Percentiles rank a stretch among this genome's conserved stretches.
These are phyloP conservation scores for Scyliorhinus canicula DNA, from an alignment of 2,797 vertebrate species.

Conservation along the genomic window DNA sequence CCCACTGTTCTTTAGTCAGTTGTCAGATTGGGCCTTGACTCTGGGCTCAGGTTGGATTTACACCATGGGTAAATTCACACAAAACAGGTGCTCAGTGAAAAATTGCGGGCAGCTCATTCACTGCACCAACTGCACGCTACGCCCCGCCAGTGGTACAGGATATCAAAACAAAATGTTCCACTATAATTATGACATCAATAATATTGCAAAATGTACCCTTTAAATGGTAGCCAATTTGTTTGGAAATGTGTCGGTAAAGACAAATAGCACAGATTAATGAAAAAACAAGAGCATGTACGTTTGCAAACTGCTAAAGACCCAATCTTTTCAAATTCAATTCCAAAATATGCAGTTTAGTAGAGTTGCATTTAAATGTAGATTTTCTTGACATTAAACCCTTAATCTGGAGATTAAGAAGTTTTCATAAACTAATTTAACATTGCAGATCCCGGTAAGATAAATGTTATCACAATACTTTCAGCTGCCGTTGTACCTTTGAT, in stretches of 20 bases:
- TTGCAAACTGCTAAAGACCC: not conserved
- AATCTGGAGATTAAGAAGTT: not conserved
- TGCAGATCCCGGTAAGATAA: not conserved
- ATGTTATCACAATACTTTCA: not conserved
- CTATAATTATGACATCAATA: not conserved
- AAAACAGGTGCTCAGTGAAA: not conserved
- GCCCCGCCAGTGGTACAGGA: not conserved
- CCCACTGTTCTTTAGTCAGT: not conserved
- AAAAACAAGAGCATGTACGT: not conserved
- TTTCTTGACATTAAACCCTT: not conserved
- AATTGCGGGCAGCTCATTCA: not conserved
- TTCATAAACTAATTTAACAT: not conserved
- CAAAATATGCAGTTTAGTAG: not conserved
- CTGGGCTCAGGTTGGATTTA: not conserved
- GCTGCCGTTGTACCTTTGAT: not conserved
- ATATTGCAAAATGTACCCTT: not conserved
- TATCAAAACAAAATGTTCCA: not conserved
- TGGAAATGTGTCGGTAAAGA: not conserved
- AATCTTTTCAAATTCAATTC: not conserved
- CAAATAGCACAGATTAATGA: not conserved
- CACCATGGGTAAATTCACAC: not conserved
- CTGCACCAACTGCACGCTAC: not conserved
- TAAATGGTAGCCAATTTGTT: constrained; percentile 1
- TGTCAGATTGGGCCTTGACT: not conserved
- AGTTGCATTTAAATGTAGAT: constrained; percentile 8